A percentile compares a stretch with the other conserved stretches of the same genome.
Evolutionary conservation across 2,113 vertebrate genomes (phyloP).

Genomic region (Engraulis encrasicolus): DNA sequence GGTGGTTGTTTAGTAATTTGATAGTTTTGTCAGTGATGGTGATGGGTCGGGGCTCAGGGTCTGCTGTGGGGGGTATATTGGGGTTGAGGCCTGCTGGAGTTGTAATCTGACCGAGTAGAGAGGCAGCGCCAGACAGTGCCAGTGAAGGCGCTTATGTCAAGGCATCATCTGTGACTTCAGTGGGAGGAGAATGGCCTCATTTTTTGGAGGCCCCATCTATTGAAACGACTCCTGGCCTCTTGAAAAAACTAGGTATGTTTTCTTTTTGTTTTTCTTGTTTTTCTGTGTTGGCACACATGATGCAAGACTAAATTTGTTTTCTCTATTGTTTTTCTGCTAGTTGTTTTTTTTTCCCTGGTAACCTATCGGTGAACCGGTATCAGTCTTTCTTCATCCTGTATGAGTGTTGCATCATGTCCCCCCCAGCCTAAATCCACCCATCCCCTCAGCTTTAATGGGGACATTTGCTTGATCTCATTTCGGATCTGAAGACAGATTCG

Average conservation of each 20-base stretch:
- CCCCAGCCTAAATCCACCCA: slow-evolving; percentile 25
- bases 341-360: neutral
- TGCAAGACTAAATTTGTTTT: neutral
- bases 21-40: slow-evolving; percentile 17
- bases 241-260: neutral
- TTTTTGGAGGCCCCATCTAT: neutral
- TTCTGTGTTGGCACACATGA: neutral
- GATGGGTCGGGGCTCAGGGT: neutral
- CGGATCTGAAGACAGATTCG: slow-evolving; percentile 46
- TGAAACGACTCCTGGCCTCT: neutral
- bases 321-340: neutral
- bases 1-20: slow-evolving; percentile 11
- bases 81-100: neutral
- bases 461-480: slow-evolving; percentile 49
- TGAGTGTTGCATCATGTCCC: slow-evolving; percentile 25
- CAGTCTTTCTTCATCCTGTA: slow-evolving; percentile 16
- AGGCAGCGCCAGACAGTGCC: neutral
- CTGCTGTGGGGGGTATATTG: neutral
- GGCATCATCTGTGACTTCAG: slow-evolving; percentile 11
- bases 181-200: neutral
- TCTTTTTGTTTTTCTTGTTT: neutral
- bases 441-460: slow-evolving; percentile 46
- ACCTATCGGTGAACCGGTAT: neutral
- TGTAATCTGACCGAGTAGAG: neutral
- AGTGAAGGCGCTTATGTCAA: neutral